phyloP scores from a whole-genome alignment of 2,888 invertebrate species.

The Fragum whitleyi region DNA sequence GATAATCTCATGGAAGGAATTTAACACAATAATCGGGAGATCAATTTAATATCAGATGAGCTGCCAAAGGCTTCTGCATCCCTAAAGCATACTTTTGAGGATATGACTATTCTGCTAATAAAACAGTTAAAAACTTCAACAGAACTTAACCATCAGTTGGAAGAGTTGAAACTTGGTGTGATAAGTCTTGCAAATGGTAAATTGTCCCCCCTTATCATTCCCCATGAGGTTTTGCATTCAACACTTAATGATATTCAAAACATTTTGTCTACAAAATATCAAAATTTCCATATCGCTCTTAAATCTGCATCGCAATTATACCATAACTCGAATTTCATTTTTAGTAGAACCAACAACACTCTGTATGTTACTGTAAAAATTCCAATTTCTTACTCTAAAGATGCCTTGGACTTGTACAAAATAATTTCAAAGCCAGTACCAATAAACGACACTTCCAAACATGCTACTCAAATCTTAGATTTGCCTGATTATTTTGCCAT shows the following conservation, averaged over 20 bases:
- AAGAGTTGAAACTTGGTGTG: conserved; percentile 27
- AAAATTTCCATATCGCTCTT: conserved; percentile 24
- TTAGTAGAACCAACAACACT: conserved; percentile 6
- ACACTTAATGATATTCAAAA: conserved; percentile 29
- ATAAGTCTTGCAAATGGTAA: conserved; percentile 24
- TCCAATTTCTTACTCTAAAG: conserved; percentile 38
- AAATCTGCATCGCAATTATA: conserved; percentile 24
- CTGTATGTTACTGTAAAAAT: conserved; percentile 45
- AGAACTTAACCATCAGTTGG: conserved; percentile 26
- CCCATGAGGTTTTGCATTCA: neutral
- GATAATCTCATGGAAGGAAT: conserved; percentile 33
- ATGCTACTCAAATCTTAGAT: conserved; percentile 51
- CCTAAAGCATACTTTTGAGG: conserved; percentile 7
- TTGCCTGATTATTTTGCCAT: conserved; percentile 44
- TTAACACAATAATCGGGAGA: conserved; percentile 26
- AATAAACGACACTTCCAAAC: conserved; percentile 46
- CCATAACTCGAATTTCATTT: conserved; percentile 29
- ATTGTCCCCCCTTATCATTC: conserved; percentile 36
- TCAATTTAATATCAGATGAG: conserved; percentile 13
- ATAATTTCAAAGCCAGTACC: conserved; percentile 50
- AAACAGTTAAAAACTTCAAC: conserved; percentile 25
- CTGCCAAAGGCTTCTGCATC: neutral
- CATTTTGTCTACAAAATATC: conserved; percentile 27
- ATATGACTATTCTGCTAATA: conserved; percentile 10
- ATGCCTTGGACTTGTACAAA: conserved; percentile 39